Conservation (phyloP, 2,113 vertebrate species). For the Bettongia penicillata region DNA sequence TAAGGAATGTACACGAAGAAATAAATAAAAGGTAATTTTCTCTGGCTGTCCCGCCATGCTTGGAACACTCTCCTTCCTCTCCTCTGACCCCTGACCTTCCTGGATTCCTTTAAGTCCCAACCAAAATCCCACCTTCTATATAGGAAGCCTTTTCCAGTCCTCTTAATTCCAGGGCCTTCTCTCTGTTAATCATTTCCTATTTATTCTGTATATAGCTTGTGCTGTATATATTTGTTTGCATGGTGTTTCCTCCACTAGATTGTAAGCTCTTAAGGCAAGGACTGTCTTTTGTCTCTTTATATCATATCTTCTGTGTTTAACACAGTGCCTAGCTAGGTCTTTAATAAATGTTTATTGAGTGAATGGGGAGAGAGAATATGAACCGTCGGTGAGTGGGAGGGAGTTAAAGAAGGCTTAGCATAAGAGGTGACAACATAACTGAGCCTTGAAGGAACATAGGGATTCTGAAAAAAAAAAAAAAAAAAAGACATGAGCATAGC, state of each 20-base stretch:
- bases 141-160: not conserved
- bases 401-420: conserved; percentile 4
- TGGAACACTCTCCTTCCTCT: not conserved
- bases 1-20: not conserved
- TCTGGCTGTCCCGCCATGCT: not conserved
- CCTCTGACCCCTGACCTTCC: not conserved
- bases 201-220: not conserved
- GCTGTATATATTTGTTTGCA: not conserved
- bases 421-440: not conserved
- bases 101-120: not conserved
- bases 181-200: not conserved
- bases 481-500: not conserved
- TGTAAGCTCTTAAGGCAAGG: not conserved
- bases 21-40: not conserved
- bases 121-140: not conserved
- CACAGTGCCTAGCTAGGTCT: not conserved
- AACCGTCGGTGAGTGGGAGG: not conserved
- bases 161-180: not conserved
- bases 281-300: not conserved
- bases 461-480: not conserved
- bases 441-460: conserved; percentile 10
- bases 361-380: conserved; percentile 30
- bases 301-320: not conserved
- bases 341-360: not conserved
- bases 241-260: not conserved